Evolutionary conservation across 2,888 invertebrate species (phyloP).

Genomic region (Rotaria sp.): DNA sequence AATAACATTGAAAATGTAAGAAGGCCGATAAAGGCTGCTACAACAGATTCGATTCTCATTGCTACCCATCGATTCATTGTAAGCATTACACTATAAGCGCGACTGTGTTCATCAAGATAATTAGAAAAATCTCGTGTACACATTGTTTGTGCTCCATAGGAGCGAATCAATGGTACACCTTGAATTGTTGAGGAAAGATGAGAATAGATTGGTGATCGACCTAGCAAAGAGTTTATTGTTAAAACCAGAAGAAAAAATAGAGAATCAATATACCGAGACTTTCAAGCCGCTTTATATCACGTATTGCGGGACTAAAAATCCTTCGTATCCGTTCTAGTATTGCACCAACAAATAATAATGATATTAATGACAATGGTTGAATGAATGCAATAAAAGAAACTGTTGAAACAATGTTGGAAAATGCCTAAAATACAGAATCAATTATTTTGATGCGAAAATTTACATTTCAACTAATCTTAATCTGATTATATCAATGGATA

Average conservation of each 20-base stretch:
- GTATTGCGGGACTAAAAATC: slow-evolving; percentile 58
- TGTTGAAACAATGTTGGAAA: background rate
- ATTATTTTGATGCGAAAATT: no score
- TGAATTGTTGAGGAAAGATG: slow-evolving; percentile 35
- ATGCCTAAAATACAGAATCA: background rate
- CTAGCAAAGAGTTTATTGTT: background rate
- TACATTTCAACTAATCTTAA: no score
- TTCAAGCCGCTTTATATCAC: slow-evolving; percentile 65
- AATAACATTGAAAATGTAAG: background rate
- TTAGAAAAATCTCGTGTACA: slow-evolving; percentile 32
- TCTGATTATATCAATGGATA: no score
- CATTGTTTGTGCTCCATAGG: slow-evolving; percentile 31
- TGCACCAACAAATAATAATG: background rate
- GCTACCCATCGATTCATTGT: slow-evolving; percentile 58
- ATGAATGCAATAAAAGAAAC: background rate
- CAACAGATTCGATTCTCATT: slow-evolving; percentile 62
- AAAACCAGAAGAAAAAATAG: no score
- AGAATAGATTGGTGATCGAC: slow-evolving; percentile 36
- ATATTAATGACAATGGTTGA: background rate
- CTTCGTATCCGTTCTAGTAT: background rate
- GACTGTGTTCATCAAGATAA: slow-evolving; percentile 34
- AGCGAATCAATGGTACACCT: slow-evolving; percentile 34
- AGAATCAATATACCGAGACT: slow-evolving; percentile 58
- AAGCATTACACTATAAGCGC: slow-evolving; percentile 25
- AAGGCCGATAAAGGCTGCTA: background rate